These are phyloP conservation scores for Raja brachyura DNA, from an alignment of 2,113 vertebrate species.

Conservation along the genomic window DNA sequence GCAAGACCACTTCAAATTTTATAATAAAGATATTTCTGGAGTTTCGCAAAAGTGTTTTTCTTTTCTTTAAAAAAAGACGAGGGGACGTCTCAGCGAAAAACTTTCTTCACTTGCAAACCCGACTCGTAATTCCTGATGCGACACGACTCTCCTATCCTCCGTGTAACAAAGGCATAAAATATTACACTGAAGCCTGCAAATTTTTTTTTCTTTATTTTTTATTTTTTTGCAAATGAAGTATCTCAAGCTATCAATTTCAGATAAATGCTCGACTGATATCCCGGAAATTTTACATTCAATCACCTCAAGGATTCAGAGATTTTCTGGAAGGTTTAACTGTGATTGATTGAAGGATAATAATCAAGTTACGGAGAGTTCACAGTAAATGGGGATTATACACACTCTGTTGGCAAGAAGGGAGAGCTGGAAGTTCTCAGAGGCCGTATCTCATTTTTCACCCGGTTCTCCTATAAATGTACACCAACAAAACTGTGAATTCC, in stretches of 20 bases:
- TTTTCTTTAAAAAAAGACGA: neutral
- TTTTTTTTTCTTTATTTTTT: no score
- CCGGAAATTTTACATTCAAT: neutral
- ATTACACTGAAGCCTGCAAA: neutral
- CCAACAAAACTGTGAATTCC: neutral
- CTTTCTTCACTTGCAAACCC: neutral
- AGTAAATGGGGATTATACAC: neutral
- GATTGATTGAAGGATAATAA: neutral
- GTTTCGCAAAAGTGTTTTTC: slow-evolving; percentile 9
- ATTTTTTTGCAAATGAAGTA: neutral
- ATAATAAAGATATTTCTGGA: slow-evolving; percentile 32
- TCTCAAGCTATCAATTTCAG: neutral
- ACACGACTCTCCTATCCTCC: neutral
- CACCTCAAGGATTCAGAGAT: neutral
- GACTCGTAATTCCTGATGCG: neutral
- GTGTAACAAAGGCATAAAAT: neutral
- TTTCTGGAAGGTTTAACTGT: neutral
- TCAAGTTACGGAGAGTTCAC: neutral
- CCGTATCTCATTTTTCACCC: neutral
- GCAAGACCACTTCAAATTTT: slow-evolving; percentile 20
- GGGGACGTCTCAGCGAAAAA: neutral
- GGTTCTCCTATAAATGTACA: neutral
- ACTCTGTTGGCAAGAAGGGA: neutral
- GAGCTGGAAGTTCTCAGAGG: neutral
- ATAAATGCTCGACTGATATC: neutral